Base-by-base conservation (phyloP, 2,888 invertebrate genomes). In the Lepeophtheirus nordmannii region DNA sequence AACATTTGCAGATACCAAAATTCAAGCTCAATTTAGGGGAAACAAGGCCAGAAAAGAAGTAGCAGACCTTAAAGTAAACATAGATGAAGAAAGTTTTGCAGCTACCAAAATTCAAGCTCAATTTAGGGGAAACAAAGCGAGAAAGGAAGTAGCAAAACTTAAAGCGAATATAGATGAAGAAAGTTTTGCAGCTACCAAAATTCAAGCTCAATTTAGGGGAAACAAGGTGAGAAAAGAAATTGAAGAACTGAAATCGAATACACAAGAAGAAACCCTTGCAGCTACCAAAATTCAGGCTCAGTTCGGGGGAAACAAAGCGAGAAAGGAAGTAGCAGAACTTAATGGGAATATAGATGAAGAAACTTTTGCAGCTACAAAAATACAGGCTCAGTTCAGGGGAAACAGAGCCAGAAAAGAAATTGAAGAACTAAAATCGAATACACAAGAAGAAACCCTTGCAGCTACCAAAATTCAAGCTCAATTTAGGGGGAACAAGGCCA, bases 211-310 rank as follows among this genome's bases (percentile, higher is more conserved):
- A 11, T 63, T 53, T 30, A 8, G 63, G 12, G 63, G 56, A 12
- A 53, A 20, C 10, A 40, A 63, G 8, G 30, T 53, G 1, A 7
- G 63, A 22, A 56, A 63, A 38, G 3, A 63, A 30, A 20, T 63
- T 8, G 12, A 53, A 22, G 12, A 56, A 14, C 30, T 23, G 30
- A 63, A 46, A 62, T 1, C 1, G 2, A 7, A 61, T 30, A n/a
- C 3, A 37, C 2, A 61, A 8, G 62, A 62, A 2, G 41, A 40
- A 39, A 22, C 37, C 14, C 9, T 46, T 30, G 63, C 63, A 1
- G 56, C 63, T 10, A 53, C 56, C 8, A 46, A 63, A 56, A 63
- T 63, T 63, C 63, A 63, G 8, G 20, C 63, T 10, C 46, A 53
- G 17, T 63, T 53, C 30, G 10, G 63, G 12, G 63, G 63, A n/a